These are phyloP conservation scores for Hyperoplus immaculatus DNA, from an alignment of 2,797 vertebrate species.

Conservation along the genomic window DNA sequence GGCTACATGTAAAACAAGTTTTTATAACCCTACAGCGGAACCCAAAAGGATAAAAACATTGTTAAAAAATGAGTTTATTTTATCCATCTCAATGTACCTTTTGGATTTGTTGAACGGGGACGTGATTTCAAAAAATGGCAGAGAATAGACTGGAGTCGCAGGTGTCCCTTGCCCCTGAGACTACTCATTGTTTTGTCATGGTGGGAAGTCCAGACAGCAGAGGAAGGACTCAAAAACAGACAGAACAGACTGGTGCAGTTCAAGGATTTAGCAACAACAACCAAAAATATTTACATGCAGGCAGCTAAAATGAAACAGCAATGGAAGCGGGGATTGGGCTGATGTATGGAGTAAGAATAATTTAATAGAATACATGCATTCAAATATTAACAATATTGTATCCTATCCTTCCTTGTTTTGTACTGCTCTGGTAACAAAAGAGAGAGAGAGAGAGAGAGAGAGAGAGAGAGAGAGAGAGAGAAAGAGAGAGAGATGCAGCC, in stretches of 20 bases:
- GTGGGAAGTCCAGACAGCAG: too few relatives aligned
- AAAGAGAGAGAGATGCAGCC: conserved; percentile 17
- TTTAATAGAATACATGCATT: background rate
- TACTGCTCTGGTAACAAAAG: background rate
- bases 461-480: conserved; percentile 1
- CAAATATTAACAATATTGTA: background rate
- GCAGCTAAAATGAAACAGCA: too few relatives aligned
- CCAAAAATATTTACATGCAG: too few relatives aligned
- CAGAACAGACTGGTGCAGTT: too few relatives aligned
- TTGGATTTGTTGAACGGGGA: conserved; percentile 37
- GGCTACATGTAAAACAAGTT: conserved; percentile 43
- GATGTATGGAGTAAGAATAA: background rate
- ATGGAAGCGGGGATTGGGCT: too few relatives aligned
- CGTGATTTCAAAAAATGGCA: conserved; percentile 61
- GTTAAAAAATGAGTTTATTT: conserved; percentile 24
- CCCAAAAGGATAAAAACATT: conserved; percentile 40
- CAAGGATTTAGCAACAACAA: too few relatives aligned
- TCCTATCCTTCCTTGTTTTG: background rate
- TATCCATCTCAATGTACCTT: conserved; percentile 35
- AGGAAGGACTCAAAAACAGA: too few relatives aligned
- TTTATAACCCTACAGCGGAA: conserved; percentile 31
- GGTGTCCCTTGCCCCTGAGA: conserved; percentile 41
- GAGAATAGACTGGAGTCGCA: conserved; percentile 45
- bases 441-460: background rate
- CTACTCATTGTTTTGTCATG: conserved; percentile 13